These are phyloP conservation scores for Ormyrus thymus DNA, from an alignment of 2,888 invertebrate species.

Conservation along the genomic window DNA sequence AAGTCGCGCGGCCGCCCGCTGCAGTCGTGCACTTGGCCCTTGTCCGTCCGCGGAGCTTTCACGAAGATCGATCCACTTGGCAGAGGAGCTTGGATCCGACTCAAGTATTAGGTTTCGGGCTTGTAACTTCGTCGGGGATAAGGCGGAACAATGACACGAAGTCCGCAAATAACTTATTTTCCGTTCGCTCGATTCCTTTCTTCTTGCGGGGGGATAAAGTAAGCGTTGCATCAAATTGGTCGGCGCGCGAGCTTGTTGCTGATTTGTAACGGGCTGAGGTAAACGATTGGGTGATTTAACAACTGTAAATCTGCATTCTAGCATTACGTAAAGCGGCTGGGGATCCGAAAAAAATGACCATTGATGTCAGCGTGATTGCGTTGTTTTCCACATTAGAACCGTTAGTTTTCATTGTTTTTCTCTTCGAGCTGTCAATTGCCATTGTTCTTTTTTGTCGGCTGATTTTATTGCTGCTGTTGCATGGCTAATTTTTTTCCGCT, in stretches of 20 bases:
- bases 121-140: neutral
- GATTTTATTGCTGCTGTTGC: no score
- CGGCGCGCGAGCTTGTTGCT: no score
- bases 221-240: no score
- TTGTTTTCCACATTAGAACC: neutral
- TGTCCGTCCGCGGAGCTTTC: slow-evolving; percentile 5
- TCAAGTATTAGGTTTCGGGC: slow-evolving; percentile 30
- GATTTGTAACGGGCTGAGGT: no score
- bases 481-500: neutral
- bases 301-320: no score
- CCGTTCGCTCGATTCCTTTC: no score
- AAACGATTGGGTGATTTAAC: no score
- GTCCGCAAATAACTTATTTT: slow-evolving; percentile 12
- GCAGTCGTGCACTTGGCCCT: slow-evolving; percentile 33
- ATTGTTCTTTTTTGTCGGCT: neutral
- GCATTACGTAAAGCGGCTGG: no score
- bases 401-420: slow-evolving; percentile 19
- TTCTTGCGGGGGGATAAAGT: no score
- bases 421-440: neutral
- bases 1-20: neutral
- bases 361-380: neutral
- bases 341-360: no score
- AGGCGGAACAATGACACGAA: neutral
- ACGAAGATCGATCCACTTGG: slow-evolving; percentile 38
- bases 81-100: slow-evolving; percentile 30